A percentile compares a stretch with the other conserved stretches of the same genome.
These are phyloP conservation scores for Acrocyrtus sp. DNA, from an alignment of 2,888 invertebrate genomes.

Conservation along the genomic window DNA sequence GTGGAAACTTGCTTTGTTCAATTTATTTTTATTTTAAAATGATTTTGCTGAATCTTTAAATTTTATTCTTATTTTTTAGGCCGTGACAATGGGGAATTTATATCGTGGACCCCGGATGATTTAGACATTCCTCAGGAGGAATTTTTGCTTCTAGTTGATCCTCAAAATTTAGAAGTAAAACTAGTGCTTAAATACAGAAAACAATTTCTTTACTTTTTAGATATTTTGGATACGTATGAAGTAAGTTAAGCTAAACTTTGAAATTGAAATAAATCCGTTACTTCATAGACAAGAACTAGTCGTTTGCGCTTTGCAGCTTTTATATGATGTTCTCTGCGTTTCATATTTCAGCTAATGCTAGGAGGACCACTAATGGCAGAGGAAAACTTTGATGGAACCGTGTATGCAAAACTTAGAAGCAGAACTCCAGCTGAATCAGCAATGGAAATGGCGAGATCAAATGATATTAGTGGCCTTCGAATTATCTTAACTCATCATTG, in stretches of 20 bases:
- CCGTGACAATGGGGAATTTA: constrained; percentile 62
- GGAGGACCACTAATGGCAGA: constrained; percentile 70
- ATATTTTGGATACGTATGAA: constrained; percentile 78
- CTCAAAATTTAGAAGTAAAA: constrained; percentile 73
- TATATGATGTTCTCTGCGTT: background rate
- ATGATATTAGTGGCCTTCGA: constrained; percentile 75
- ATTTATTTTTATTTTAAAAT: background rate
- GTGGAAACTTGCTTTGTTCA: background rate
- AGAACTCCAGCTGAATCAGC: constrained; percentile 74
- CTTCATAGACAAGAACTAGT: no score
- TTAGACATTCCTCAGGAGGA: constrained; percentile 62
- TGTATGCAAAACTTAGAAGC: constrained; percentile 77
- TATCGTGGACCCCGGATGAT: constrained; percentile 61
- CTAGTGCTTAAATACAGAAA: constrained; percentile 75
- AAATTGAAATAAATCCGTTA: no score
- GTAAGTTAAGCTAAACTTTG: no score
- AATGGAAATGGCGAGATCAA: constrained; percentile 76
- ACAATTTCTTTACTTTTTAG: constrained; percentile 76
- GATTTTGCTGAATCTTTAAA: constrained; percentile 5
- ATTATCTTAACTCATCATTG: constrained; percentile 77
- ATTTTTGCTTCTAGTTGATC: constrained; percentile 66
- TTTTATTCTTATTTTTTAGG: constrained; percentile 28
- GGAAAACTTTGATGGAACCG: constrained; percentile 70
- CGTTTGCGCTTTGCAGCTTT: no score
- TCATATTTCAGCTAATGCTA: constrained; percentile 67